Evolutionary conservation across 92 coral and sea anemone species (phyloP).

Genomic region (Anthopleura xanthogrammica): DNA sequence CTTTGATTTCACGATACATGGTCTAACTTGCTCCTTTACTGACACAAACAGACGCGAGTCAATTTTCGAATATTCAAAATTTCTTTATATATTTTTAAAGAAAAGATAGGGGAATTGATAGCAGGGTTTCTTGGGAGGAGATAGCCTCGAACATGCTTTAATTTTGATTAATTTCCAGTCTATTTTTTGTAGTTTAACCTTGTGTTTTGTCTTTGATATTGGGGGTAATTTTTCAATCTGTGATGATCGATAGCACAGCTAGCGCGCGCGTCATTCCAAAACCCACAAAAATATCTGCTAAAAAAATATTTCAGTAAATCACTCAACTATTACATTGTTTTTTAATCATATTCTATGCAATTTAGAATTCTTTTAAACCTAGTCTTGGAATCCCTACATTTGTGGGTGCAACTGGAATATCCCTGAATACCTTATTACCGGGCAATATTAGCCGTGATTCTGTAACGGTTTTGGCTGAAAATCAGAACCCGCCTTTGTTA

Average conservation of each 20-base stretch:
- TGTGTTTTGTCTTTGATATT: neutral
- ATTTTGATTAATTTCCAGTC: neutral
- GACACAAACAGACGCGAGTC: neutral
- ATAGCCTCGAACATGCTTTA: neutral
- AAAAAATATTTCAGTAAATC: neutral
- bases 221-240: neutral
- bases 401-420: too few relatives aligned
- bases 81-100: neutral
- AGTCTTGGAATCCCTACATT: too few relatives aligned
- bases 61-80: neutral
- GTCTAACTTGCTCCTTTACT: neutral
- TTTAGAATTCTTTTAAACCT: too few relatives aligned
- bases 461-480: too few relatives aligned
- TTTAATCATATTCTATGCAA: neutral
- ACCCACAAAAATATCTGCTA: neutral
- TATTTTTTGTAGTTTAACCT: neutral
- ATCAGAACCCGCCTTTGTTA: too few relatives aligned
- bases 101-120: neutral
- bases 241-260: neutral
- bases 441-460: too few relatives aligned
- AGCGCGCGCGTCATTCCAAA: neutral
- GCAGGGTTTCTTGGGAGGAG: neutral
- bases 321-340: neutral
- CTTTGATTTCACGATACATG: slow-evolving; percentile 1
- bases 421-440: too few relatives aligned